Percentiles rank a stretch among this genome's conserved stretches.
Conservation (phyloP, 1,140 invertebrate species). For the Philotrypesis tridentata region DNA sequence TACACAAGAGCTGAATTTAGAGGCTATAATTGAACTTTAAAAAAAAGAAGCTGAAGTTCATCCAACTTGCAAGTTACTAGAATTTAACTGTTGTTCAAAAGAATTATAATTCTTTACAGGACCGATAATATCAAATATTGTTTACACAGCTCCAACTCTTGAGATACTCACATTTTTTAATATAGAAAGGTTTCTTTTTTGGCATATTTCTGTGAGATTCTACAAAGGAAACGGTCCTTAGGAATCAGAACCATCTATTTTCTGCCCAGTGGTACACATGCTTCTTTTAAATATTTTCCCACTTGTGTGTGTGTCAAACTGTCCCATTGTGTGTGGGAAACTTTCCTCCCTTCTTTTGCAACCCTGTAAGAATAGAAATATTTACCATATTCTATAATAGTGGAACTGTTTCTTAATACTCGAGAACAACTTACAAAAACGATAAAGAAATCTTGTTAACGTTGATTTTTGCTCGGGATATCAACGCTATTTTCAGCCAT, state of each 20-base stretch:
- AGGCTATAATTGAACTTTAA: too few species aligned
- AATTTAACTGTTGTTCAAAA: conserved; percentile 59
- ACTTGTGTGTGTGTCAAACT: too few species aligned
- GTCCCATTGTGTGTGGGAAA: too few species aligned
- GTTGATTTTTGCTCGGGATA: too few species aligned
- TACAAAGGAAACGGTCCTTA: conserved; percentile 94
- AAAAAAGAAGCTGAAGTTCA: too few species aligned
- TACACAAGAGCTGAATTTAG: too few species aligned
- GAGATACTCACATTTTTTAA: conserved; percentile 91
- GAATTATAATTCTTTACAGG: conserved; percentile 62
- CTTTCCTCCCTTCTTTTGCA: conserved; percentile 85
- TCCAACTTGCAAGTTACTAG: too few species aligned
- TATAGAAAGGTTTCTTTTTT: conserved; percentile 89
- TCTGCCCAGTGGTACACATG: conserved; percentile 83
- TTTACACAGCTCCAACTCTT: conserved; percentile 90
- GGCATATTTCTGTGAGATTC: conserved; percentile 91
- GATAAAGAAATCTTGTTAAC: conserved; percentile 98
- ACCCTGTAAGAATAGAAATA: conserved; percentile 76
- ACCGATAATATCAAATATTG: conserved; percentile 82
- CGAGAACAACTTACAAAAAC: conserved; percentile 81
- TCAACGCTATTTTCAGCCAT: too few species aligned
- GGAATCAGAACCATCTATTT: conserved; percentile 95
- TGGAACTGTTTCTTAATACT: too few species aligned
- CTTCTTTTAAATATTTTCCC: conserved; percentile 82
- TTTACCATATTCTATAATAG: too few species aligned